Evolutionary conservation across 2,113 vertebrate genomes (phyloP).

Genomic region (Calonectris borealis): DNA sequence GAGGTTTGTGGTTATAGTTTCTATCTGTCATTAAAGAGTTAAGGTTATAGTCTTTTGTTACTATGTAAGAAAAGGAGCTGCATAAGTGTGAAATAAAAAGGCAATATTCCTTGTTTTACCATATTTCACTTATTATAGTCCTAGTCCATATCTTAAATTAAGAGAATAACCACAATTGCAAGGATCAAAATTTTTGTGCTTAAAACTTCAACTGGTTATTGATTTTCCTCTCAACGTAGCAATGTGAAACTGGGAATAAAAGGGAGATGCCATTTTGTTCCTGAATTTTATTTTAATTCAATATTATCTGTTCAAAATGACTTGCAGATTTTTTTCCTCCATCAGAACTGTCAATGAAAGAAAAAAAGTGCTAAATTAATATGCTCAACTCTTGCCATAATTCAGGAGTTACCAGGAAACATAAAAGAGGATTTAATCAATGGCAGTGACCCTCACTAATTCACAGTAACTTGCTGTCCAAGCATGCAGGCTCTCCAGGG

Average conservation of each 20-base stretch:
- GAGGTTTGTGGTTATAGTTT: not conserved
- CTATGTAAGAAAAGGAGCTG: not conserved
- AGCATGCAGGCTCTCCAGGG: constrained; percentile 29
- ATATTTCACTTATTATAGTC: not conserved
- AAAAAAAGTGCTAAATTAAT: constrained; percentile 37
- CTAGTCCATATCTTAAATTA: not conserved
- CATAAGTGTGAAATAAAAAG: not conserved
- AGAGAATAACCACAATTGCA: not conserved
- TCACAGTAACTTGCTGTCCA: constrained; percentile 42
- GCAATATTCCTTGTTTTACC: not conserved
- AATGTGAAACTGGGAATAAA: not conserved
- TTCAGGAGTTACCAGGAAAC: constrained; percentile 57
- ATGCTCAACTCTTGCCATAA: constrained; percentile 46
- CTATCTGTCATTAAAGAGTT: not conserved
- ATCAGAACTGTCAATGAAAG: not conserved
- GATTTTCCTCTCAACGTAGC: not conserved
- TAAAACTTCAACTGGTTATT: not conserved
- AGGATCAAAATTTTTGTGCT: not conserved
- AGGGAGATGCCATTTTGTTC: not conserved
- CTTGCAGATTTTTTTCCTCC: constrained; percentile 33
- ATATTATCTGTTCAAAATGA: constrained; percentile 22
- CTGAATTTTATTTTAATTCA: constrained; percentile 14
- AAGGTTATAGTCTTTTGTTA: not conserved
- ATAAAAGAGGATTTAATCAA: constrained; percentile 60
- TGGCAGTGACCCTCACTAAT: constrained; percentile 57